phyloP scores from a whole-genome alignment of 2,797 vertebrate genomes.

The Lemur catta region DNA sequence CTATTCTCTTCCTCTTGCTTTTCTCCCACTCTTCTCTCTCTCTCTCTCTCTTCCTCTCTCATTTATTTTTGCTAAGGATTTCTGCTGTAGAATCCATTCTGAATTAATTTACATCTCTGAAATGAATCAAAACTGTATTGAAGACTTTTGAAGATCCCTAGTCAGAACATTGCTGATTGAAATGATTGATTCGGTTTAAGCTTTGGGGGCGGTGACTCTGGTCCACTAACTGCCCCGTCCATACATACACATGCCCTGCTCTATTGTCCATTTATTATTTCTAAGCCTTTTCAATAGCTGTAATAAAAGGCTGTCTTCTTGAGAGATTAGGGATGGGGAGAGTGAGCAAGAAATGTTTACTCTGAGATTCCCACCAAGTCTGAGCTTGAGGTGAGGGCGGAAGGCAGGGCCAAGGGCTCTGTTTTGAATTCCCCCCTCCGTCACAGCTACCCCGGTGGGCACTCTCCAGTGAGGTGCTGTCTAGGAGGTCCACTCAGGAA shows the following conservation, averaged over 20 bases:
- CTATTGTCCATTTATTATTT: neutral
- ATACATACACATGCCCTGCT: neutral
- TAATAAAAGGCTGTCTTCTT: neutral
- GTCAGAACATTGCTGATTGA: neutral
- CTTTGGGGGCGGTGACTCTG: neutral
- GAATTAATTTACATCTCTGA: slow-evolving; percentile 17
- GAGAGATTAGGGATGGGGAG: neutral
- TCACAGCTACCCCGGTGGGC: neutral
- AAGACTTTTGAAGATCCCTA: neutral
- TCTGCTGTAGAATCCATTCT: slow-evolving; percentile 1
- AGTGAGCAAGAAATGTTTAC: neutral
- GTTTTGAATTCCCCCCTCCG: accelerated
- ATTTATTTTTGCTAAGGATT: neutral
- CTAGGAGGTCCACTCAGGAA: neutral
- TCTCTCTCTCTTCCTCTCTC: neutral
- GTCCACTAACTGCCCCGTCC: neutral
- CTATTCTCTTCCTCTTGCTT: neutral
- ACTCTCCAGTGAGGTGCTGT: neutral
- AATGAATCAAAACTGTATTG: slow-evolving; percentile 28
- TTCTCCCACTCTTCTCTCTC: neutral
- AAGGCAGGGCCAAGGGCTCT: neutral
- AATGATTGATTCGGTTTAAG: neutral
- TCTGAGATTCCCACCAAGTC: neutral
- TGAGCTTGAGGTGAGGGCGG: neutral
- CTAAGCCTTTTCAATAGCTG: neutral